Evolutionary conservation across 2,113 vertebrate species (phyloP).

Genomic region (Periophthalmus modestus): DNA sequence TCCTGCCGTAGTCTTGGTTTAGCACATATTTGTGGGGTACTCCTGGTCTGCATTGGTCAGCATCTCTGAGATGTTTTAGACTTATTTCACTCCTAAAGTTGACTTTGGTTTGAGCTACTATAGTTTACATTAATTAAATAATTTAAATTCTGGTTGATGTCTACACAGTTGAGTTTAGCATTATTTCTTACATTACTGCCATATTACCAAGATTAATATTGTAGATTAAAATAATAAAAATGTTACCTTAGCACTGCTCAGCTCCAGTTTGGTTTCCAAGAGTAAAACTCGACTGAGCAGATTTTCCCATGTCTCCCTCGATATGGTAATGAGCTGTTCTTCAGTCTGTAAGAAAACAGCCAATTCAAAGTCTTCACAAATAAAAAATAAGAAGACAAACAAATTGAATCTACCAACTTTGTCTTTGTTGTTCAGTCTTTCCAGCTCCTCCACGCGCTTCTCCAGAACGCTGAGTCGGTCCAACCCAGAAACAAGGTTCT

Average conservation of each 20-base stretch:
- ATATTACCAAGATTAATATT: too few relatives aligned
- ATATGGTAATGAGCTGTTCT: slow-evolving; percentile 43
- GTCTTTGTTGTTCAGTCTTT: slow-evolving; percentile 68
- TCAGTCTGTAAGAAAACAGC: slow-evolving; percentile 23
- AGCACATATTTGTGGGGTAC: too few relatives aligned
- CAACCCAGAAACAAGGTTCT: slow-evolving; percentile 69
- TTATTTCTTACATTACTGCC: too few relatives aligned
- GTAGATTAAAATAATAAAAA: not conserved
- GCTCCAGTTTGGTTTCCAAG: slow-evolving; percentile 85
- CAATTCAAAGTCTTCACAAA: not conserved
- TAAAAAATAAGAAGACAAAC: not conserved
- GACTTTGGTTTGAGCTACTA: too few relatives aligned
- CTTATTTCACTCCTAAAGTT: too few relatives aligned
- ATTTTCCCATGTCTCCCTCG: slow-evolving; percentile 85
- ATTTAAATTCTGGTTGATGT: too few relatives aligned
- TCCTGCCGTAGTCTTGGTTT: too few relatives aligned
- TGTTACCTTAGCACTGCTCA: slow-evolving; percentile 64
- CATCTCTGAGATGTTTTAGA: too few relatives aligned
- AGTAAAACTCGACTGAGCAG: slow-evolving; percentile 85
- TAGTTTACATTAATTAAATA: too few relatives aligned
- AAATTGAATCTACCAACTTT: slow-evolving; percentile 35
- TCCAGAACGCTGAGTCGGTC: slow-evolving; percentile 80
- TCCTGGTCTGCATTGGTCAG: too few relatives aligned
- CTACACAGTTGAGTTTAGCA: too few relatives aligned
- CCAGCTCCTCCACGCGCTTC: slow-evolving; percentile 63